phyloP scores from a whole-genome alignment of 2,797 vertebrate genomes.

The Gadopsis bispinosus region DNA sequence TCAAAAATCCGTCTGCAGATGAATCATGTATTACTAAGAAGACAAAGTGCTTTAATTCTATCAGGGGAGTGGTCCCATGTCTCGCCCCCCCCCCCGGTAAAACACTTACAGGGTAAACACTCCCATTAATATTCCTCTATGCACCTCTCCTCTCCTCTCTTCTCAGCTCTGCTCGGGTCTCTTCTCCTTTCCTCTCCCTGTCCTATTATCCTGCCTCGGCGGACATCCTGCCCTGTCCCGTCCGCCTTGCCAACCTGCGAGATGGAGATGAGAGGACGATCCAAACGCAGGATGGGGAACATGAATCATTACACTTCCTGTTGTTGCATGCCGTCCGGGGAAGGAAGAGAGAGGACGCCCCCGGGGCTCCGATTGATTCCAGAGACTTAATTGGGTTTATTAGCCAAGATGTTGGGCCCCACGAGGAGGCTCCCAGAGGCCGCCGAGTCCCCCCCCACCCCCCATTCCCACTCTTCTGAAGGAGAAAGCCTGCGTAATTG shows the following conservation, averaged over 20 bases:
- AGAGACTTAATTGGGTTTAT: slow-evolving; percentile 87
- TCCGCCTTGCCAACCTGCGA: slow-evolving; percentile 77
- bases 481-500: slow-evolving; percentile 86
- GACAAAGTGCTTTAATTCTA: slow-evolving; percentile 66
- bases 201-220: slow-evolving; percentile 79
- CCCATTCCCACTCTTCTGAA: slow-evolving; percentile 77
- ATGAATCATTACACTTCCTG: slow-evolving; percentile 86
- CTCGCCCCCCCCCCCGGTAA: slow-evolving; percentile 69
- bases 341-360: slow-evolving; percentile 80
- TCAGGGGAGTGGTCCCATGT: slow-evolving; percentile 71
- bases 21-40: slow-evolving; percentile 58
- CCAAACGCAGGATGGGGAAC: slow-evolving; percentile 75
- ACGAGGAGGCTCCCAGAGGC: slow-evolving; percentile 79
- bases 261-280: slow-evolving; percentile 79
- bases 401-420: slow-evolving; percentile 84
- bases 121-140: slow-evolving; percentile 85
- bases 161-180: slow-evolving; percentile 60
- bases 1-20: slow-evolving; percentile 44
- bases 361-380: slow-evolving; percentile 83
- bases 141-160: slow-evolving; percentile 70
- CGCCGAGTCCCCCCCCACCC: slow-evolving; percentile 46
- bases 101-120: slow-evolving; percentile 81
- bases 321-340: slow-evolving; percentile 73
- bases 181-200: slow-evolving; percentile 74
- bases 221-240: slow-evolving; percentile 79